Percentiles rank a stretch among this genome's conserved stretches.
These are phyloP conservation scores for Alligator sinensis DNA, from an alignment of 2,113 vertebrate genomes.

Conservation along the genomic window DNA sequence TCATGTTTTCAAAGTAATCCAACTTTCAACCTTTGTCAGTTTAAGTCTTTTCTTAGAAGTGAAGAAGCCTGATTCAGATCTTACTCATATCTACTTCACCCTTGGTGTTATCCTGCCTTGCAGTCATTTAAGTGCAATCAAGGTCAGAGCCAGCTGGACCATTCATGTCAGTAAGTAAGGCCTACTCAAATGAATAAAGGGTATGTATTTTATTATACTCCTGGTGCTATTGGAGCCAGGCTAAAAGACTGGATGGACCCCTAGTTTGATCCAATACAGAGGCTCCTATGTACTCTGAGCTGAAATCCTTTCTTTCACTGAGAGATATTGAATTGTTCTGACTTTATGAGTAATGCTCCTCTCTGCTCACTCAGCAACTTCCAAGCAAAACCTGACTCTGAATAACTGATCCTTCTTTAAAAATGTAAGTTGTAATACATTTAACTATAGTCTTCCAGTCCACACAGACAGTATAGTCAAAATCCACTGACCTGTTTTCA, in stretches of 20 bases:
- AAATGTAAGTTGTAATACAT: slow-evolving; percentile 65
- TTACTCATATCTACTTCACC: neutral
- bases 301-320: slow-evolving; percentile 2
- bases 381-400: slow-evolving; percentile 51
- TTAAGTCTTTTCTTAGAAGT: neutral
- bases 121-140: neutral
- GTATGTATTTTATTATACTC: neutral
- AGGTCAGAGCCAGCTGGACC: neutral
- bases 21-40: fast-evolving
- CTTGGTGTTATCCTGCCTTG: too few relatives aligned
- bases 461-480: slow-evolving; percentile 28
- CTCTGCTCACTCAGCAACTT: slow-evolving; percentile 34
- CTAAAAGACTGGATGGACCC: neutral
- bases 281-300: neutral
- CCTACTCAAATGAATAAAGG: neutral
- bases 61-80: neutral
- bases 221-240: neutral
- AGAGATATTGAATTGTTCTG: neutral
- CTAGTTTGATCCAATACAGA: neutral
- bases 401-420: neutral
- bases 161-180: neutral
- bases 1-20: slow-evolving; percentile 30
- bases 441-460: slow-evolving; percentile 48
- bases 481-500: slow-evolving; percentile 68
- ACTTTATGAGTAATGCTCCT: slow-evolving; percentile 8